These are phyloP conservation scores for Camponotus floridanus DNA, from an alignment of 1,140 invertebrate species.

Conservation along the genomic window DNA sequence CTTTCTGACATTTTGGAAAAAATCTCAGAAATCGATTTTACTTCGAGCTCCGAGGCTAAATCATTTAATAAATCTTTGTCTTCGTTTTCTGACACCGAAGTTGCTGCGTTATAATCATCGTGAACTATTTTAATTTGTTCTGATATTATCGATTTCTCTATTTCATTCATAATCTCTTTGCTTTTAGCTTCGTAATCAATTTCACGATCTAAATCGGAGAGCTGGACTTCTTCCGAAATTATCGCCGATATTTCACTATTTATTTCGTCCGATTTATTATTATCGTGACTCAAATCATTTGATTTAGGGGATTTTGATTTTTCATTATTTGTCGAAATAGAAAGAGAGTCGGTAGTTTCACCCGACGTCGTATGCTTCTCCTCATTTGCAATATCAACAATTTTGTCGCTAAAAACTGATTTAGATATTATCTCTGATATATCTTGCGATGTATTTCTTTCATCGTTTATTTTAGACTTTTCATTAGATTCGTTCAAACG, in stretches of 20 bases:
- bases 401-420: conserved; percentile 63
- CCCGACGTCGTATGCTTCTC: background rate
- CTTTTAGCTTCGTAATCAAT: conserved; percentile 82
- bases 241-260: conserved; percentile 69
- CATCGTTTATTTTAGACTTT: conserved; percentile 68
- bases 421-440: conserved; percentile 79
- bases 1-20: conserved; percentile 74
- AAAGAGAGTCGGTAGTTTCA: conserved; percentile 7
- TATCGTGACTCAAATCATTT: conserved; percentile 18
- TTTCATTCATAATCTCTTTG: conserved; percentile 81
- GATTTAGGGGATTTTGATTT: conserved; percentile 35
- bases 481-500: conserved; percentile 81
- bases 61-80: conserved; percentile 76
- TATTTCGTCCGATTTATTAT: conserved; percentile 46
- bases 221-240: conserved; percentile 63
- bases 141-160: conserved; percentile 82
- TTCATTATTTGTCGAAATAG: conserved; percentile 6
- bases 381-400: conserved; percentile 15
- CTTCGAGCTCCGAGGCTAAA: conserved; percentile 73
- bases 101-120: conserved; percentile 42
- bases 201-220: conserved; percentile 70
- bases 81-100: conserved; percentile 71
- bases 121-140: conserved; percentile 73
- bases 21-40: conserved; percentile 79
- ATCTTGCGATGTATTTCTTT: conserved; percentile 78